Percentiles rank a stretch among this genome's conserved stretches.
Conservation (phyloP, 1,140 invertebrate genomes). For the Nasonia longicornis region DNA sequence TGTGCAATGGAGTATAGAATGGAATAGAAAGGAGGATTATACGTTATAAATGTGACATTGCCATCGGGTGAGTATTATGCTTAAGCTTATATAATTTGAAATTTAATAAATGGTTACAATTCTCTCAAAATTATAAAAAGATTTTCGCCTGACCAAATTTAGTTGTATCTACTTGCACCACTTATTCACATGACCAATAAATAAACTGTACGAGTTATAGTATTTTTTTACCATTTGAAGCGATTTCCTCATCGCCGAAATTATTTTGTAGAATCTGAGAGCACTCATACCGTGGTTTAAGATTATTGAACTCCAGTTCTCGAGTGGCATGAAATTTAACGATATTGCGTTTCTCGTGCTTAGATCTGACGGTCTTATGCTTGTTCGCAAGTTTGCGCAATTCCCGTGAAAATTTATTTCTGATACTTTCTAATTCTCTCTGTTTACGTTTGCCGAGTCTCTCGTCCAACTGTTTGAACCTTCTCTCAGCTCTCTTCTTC, state of each 20-base stretch:
- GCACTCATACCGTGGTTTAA: constrained; percentile 68
- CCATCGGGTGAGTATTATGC: too few species aligned
- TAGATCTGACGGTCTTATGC: constrained; percentile 59
- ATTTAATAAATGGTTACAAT: too few species aligned
- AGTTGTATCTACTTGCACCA: too few species aligned
- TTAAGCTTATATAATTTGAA: too few species aligned
- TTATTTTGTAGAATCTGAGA: constrained; percentile 55
- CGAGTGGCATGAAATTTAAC: constrained; percentile 65
- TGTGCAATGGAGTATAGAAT: too few species aligned
- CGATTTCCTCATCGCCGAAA: not conserved
- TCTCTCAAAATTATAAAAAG: too few species aligned
- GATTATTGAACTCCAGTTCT: constrained; percentile 69
- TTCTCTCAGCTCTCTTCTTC: constrained; percentile 61
- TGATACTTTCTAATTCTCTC: constrained; percentile 54
- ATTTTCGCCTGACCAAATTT: too few species aligned
- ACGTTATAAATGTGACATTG: too few species aligned
- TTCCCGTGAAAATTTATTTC: constrained; percentile 63
- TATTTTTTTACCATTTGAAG: not conserved
- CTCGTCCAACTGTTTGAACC: constrained; percentile 53
- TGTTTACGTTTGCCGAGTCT: constrained; percentile 51
- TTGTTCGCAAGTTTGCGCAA: constrained; percentile 70
- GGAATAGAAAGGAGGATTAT: too few species aligned
- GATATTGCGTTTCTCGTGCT: constrained; percentile 62
- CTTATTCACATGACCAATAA: too few species aligned
- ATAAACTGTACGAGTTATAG: too few species aligned